Conservation (phyloP, 2,888 invertebrate genomes). For the Azorinus chamasolen region DNA sequence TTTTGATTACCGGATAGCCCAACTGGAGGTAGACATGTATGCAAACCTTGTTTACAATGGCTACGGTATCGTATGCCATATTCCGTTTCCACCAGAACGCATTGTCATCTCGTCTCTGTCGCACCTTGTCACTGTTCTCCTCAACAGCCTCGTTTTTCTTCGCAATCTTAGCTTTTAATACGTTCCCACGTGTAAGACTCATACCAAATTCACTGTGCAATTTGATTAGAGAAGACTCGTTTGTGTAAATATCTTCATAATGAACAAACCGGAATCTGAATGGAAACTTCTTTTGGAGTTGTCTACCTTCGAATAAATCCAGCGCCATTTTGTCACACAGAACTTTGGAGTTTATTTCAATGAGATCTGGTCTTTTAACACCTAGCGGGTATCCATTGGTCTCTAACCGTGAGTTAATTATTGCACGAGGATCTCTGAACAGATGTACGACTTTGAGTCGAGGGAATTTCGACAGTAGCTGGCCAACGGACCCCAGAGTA, state of each 20-base stretch:
- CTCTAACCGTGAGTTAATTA: constrained; percentile 51
- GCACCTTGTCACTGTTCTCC: not conserved
- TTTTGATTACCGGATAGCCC: constrained; percentile 28
- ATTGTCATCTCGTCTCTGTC: constrained; percentile 36
- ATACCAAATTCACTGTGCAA: constrained; percentile 38
- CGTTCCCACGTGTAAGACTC: not conserved
- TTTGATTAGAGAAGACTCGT: constrained; percentile 30
- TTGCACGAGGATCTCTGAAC: constrained; percentile 56
- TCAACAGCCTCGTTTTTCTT: constrained; percentile 10
- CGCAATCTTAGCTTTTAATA: not conserved
- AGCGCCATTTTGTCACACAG: constrained; percentile 56
- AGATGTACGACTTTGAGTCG: constrained; percentile 50
- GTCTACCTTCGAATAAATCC: constrained; percentile 30
- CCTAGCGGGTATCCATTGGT: constrained; percentile 45
- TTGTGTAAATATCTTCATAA: constrained; percentile 51
- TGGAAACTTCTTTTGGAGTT: constrained; percentile 34
- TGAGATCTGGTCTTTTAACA: not conserved
- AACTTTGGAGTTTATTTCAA: constrained; percentile 36
- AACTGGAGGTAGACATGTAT: constrained; percentile 14
- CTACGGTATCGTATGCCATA: constrained; percentile 32
- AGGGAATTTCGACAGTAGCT: constrained; percentile 35
- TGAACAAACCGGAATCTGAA: constrained; percentile 38
- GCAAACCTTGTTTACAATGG: constrained; percentile 30
- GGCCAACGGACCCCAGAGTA: constrained; percentile 19
- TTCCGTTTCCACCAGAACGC: constrained; percentile 48